These are phyloP conservation scores for Tenebrosternarchus preto DNA, from an alignment of 2,113 vertebrate species.

Conservation along the genomic window DNA sequence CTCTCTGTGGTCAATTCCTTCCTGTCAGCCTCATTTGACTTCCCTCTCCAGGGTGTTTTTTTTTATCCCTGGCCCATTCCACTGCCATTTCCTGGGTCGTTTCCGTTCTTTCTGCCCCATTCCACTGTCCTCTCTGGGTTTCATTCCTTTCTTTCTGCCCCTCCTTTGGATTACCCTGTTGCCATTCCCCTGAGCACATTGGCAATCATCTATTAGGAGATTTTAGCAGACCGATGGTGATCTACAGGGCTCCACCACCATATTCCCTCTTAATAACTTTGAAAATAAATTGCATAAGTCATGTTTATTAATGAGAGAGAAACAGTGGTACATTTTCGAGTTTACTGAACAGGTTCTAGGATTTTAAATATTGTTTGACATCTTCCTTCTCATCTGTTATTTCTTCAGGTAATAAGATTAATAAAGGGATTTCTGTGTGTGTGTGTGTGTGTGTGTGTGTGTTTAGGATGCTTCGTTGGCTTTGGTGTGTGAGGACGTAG, in stretches of 20 bases:
- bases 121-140: too few species aligned
- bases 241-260: not conserved
- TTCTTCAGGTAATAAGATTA: not conserved
- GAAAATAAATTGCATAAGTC: not conserved
- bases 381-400: too few species aligned
- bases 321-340: not conserved
- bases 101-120: too few species aligned
- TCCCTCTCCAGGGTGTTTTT: not conserved
- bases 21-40: not conserved
- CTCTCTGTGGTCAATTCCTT: not conserved
- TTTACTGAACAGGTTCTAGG: too few species aligned
- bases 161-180: not conserved
- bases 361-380: constrained; percentile 19
- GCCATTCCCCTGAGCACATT: too few species aligned
- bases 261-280: not conserved
- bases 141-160: too few species aligned
- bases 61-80: too few species aligned
- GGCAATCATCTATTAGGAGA: constrained; percentile 14
- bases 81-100: too few species aligned
- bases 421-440: not conserved
- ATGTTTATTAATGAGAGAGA: constrained; percentile 6
- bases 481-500: constrained; percentile 78
- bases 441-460: constrained; percentile 36
- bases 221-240: not conserved
- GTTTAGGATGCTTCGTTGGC: constrained; percentile 62